Evolutionary conservation across 2,113 vertebrate species (phyloP).

Genomic region (Ictidomys tridecemlineatus): DNA sequence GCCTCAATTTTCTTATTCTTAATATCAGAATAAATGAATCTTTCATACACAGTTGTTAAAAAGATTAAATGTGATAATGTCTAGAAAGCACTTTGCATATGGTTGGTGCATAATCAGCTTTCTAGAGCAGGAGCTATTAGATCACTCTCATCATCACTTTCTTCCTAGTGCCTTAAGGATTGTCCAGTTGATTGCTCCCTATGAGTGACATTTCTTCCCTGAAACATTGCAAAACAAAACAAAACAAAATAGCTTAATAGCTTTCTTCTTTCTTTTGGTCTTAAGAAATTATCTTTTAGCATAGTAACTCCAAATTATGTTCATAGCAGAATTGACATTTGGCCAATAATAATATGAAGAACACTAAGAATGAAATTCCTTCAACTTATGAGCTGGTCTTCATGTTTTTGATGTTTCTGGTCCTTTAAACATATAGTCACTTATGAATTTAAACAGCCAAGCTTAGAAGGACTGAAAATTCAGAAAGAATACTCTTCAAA

Average conservation of each 20-base stretch:
- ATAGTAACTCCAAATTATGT: not conserved
- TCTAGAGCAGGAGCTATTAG: not conserved
- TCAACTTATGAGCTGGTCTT: not conserved
- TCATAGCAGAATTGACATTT: not conserved
- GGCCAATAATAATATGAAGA: not conserved
- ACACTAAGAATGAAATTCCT: not conserved
- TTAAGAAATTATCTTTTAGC: no score
- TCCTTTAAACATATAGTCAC: not conserved
- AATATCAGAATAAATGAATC: not conserved
- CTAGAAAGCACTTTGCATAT: not conserved
- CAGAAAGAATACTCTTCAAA: constrained; percentile 18
- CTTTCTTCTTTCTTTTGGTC: not conserved
- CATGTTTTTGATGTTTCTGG: not conserved
- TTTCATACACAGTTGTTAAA: not conserved
- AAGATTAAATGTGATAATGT: constrained; percentile 32
- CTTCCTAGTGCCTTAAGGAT: not conserved
- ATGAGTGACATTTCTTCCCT: not conserved
- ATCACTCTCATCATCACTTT: not conserved
- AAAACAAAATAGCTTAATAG: not conserved
- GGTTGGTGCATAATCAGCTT: not conserved
- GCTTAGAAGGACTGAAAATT: not conserved
- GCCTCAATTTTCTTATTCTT: not conserved
- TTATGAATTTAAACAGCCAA: not conserved
- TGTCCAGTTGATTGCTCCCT: not conserved
- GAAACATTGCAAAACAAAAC: constrained; percentile 4